Base-by-base conservation (phyloP, 2,888 invertebrate genomes). In the Catocala sponsa region DNA sequence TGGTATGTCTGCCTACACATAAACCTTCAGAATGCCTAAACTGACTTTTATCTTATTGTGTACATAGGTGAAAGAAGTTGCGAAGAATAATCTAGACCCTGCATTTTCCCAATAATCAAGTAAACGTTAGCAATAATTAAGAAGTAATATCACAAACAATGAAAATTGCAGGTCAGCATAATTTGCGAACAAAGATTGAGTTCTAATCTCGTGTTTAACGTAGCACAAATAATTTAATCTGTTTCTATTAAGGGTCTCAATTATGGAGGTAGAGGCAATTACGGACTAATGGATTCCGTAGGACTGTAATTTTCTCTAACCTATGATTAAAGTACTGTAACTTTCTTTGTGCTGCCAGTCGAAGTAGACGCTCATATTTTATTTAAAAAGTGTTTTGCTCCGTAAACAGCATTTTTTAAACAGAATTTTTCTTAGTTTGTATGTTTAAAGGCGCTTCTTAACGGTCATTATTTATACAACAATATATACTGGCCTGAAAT, bases 241-340 rank as follows among this genome's bases (percentile, higher is more conserved):
- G 76, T 81, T 82, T 82, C 82, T 81, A 81, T 78, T 81, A 84
- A 82, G 80, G 80, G 79, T 80, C 82, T 85, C 79, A 83, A 85
- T 87, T 82, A 81, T 83, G 76, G 70, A 78, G 75, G 74, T 74
- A 80, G 79, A 71, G 80, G 79, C 82, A 85, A 84, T 87, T 86
- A 85, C 73, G 58, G 72, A 66, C 73, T 83, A 85, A 84, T 84
- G 84, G 84, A 79, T 82, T 80, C 71, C 70, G 60, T 76, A 76
- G 75, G 68, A 74, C 76, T 80, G 78, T 80, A 76, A 80, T 78
- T 75, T 75, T 74, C 72, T 72, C 49, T 69, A 72, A 77, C 68
- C 72, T 70, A 70, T 68, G 65, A 62, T 72, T 73, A 56, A 63
- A 49, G 51, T 49, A 48, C 44, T 35, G 38, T 57, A 49, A 44